These are phyloP conservation scores for Alethe diademata DNA, from an alignment of 2,113 vertebrate genomes.

Conservation along the genomic window DNA sequence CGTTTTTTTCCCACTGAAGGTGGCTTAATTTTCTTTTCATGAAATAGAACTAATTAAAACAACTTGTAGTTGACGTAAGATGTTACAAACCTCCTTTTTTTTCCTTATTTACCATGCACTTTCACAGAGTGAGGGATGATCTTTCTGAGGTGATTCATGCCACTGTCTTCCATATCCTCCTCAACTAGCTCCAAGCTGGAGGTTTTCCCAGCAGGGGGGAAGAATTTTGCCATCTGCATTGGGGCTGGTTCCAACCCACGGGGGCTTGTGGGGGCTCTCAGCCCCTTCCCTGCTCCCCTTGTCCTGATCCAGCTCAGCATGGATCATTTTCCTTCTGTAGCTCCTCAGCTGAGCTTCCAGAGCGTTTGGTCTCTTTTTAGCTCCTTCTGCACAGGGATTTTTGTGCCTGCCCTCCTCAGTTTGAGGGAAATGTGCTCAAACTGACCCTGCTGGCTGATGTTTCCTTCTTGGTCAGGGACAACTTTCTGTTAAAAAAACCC, in stretches of 20 bases:
- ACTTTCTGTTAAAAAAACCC: background rate
- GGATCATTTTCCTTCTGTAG: fast-evolving
- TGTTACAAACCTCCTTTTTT: background rate
- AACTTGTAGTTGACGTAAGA: background rate
- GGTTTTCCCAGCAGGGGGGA: background rate
- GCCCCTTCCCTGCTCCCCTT: background rate
- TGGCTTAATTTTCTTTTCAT: background rate
- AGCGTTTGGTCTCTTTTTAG: background rate
- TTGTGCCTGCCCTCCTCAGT: background rate
- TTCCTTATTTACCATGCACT: background rate
- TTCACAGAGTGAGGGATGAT: background rate
- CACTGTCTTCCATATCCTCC: background rate
- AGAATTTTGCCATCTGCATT: slow-evolving; percentile 7
- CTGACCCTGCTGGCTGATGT: background rate
- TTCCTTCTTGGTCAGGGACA: background rate
- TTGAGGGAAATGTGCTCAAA: fast-evolving
- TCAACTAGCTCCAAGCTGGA: slow-evolving; percentile 18
- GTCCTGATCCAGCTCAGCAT: background rate
- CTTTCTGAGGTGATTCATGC: slow-evolving; percentile 26
- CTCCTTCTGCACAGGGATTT: background rate
- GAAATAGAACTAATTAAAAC: background rate
- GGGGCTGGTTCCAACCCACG: background rate
- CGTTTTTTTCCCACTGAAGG: background rate
- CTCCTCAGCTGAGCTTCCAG: background rate
- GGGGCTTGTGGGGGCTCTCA: background rate